Evolutionary conservation across 2,888 invertebrate genomes (phyloP), one percentile per base, ranked within the genome.

Genomic region (Noctua janthe): DNA sequence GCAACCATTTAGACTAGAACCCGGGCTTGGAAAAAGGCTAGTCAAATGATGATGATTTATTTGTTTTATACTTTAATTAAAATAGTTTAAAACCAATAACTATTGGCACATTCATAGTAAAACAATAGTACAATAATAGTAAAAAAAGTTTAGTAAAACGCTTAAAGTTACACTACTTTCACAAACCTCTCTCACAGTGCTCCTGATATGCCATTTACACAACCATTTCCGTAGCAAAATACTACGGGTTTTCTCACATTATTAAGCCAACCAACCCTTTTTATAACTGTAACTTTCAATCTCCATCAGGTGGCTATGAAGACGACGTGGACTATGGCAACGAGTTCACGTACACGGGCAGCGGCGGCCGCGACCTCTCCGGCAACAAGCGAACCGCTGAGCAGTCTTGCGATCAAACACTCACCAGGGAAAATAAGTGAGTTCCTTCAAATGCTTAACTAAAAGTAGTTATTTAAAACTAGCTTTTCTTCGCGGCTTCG

Each of bases 271-370:
- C 35, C 29, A 29, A 29, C 6, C 15, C 4, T 47, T 47, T 67
- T 47, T n/a, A 47, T 17, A 47, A 47, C 3, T 23, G 39, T 43
- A 15, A n/a, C 67, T 13, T n/a, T 69, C 17, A n/a, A 47, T 69
- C n/a, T 69, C 5, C n/a, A 10, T 17, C 97, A 91, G 98, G 99
- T 35, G 98, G 98, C 0, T 99, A 99, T 91, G 98, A 98, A 94
- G 99, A 98, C 91, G 99, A 99, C 92, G 97, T 98, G 35, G 99
- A 99, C 92, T 95, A 98, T 85, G 99, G 99, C 0, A 97, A 98
- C 72, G 98, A 98, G 93, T 98, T 99, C 93, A 97, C 98, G 3
- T 99, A 99, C 94, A 98, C 98, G 0, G 99, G 99, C 49, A 98
- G 98, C 89, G 99, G 99, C 11, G 99, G 99, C 0, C 96, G 99